Base-by-base conservation (phyloP, 2,888 invertebrate species). In the Temnothorax rugatulus region DNA sequence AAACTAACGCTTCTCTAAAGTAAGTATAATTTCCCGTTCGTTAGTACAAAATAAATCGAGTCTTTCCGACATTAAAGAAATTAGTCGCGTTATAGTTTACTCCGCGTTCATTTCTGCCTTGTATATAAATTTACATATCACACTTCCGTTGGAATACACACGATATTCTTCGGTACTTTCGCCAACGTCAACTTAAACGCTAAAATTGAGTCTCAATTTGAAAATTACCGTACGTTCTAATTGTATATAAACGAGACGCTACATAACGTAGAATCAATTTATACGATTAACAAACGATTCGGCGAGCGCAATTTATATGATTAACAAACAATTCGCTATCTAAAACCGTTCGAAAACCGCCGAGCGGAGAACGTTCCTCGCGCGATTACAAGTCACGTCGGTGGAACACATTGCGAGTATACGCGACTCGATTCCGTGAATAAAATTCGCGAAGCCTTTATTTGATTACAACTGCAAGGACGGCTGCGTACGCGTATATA, bases 391-490 rank as follows among this genome's bases (percentile, higher is more conserved):
- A 47, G 18, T 71, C 29, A 79, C 44, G 44, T 57, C 38, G 47
- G 18, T 59, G 47, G 68, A 77, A 61, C 38, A 77, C 21, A 68
- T 61, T 64, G 38, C 66, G 59, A n/a, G 2, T n/a, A 38, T 64
- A 41, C 41, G 41, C 76, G 64, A 13, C 15, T 13, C 52, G 25
- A 13, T 83, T 63, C 68, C 25, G 44, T 25, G 54, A 64, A 64
- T 73, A 18, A 47, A 29, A 44, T 9, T 54, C 75, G 64, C 29
- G 21, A 54, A 59, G 54, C 57, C 59, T 76, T 83, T 34, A 29
- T 64, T 63, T 61, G 61, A 69, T 64, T 82, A 79, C 76, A 66
- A 87, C 41, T 82, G 84, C 84, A 75, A 82, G 69, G 54, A 73
- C 82, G 75, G 86, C 52, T 50, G 76, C 68, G 71, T 76, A 34